These are phyloP conservation scores for Chaitophorus viminalis DNA, from an alignment of 2,888 invertebrate genomes.

Conservation along the genomic window DNA sequence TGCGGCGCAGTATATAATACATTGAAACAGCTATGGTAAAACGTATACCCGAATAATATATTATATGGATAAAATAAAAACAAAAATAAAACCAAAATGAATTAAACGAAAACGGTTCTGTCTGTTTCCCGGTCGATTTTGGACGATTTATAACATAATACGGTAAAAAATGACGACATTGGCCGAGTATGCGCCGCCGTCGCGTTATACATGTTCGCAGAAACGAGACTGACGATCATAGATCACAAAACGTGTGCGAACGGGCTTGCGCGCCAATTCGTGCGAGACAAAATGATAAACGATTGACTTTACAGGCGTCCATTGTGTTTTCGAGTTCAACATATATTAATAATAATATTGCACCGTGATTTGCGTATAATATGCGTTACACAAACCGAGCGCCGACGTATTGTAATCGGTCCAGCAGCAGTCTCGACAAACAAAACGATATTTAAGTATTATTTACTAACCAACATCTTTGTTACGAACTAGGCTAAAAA, in stretches of 20 bases:
- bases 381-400: no score
- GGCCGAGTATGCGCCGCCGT: no score
- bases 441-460: no score
- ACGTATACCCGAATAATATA: neutral
- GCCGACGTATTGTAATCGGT: no score
- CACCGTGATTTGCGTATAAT: no score
- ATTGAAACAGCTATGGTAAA: neutral
- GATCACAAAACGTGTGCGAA: neutral
- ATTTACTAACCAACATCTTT: no score
- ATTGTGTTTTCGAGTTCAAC: slow-evolving; percentile 1
- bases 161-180: neutral
- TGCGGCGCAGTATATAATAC: neutral
- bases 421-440: no score
- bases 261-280: neutral
- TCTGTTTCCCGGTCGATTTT: neutral
- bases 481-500: no score
- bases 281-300: slow-evolving; percentile 52
- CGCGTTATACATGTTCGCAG: no score
- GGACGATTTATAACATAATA: neutral
- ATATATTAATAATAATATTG: no score
- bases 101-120: neutral
- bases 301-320: neutral
- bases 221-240: neutral
- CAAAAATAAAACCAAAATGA: neutral
- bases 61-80: neutral